Base-by-base conservation (phyloP, 2,888 invertebrate genomes). In the Subacronicta megacephala region DNA sequence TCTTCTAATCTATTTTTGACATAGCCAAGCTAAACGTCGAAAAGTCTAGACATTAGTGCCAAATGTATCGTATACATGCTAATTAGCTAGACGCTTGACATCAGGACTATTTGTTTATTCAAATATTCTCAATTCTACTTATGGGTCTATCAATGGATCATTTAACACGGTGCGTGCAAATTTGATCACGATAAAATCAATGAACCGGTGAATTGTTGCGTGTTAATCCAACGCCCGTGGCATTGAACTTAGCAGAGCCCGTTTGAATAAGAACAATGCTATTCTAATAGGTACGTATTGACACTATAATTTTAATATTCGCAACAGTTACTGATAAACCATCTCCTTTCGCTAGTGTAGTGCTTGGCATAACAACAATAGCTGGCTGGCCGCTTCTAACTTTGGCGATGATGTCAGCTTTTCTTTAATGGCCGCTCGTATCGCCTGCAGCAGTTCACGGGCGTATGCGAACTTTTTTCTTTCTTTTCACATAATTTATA, bases 391-490 rank as follows among this genome's bases (percentile, higher is more conserved):
- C 66, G 62, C 36, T 61, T 82, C 86, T 87, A 89, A 90, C 80
- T 89, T 85, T 61, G 88, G 85, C 91, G 93, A 89, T 94, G 94
- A 94, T 94, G 94, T 94, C 94, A 94, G 91, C 80, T 78, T 82
- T 87, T 87, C 89, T 88, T 86, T 89, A 89, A 89, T 84, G 88
- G 85, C 78, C 79, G 82, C 75, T 56, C 72, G 72, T 68, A 75
- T 80, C 78, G 88, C 89, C 85, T 78, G 82, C 73, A 85, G 87
- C 89, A 82, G 82, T 88, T 87, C 87, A 81, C 84, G 81, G 86
- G 80, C 87, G 82, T 83, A 83, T 86, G 84, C 80, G 83, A 9
- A 3, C 0, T 42, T 63, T 79, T 72, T 77, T 78, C 77, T 77
- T 63, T 81, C 78, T 81, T 83, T 78, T 73, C 31, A 70, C 68